Evolutionary conservation across 1,140 invertebrate genomes (phyloP).

Genomic region (Caerostris darwini): DNA sequence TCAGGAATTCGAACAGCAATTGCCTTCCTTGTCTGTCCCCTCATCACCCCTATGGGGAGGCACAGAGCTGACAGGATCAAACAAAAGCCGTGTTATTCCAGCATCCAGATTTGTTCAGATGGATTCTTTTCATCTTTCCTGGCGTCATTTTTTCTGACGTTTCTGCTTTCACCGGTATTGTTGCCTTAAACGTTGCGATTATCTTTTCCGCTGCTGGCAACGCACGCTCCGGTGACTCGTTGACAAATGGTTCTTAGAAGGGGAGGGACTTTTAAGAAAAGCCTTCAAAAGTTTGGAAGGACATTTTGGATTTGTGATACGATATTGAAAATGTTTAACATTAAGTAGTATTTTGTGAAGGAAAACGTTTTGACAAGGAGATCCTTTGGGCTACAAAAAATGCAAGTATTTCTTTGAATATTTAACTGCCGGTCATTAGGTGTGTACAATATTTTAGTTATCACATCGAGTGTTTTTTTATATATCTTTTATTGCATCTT

Average conservation of each 20-base stretch:
- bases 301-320: background rate
- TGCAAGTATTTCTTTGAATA: no score
- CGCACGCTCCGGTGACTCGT: background rate
- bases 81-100: constrained; percentile 7
- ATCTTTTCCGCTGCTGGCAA: background rate
- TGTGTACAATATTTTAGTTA: no score
- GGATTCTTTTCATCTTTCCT: background rate
- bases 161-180: background rate
- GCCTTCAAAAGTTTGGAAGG: background rate
- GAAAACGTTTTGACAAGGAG: no score
- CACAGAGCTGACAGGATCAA: background rate
- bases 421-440: no score
- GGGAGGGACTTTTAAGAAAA: background rate
- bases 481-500: no score
- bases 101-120: constrained; percentile 31
- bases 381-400: no score
- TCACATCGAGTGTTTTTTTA: no score
- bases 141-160: background rate
- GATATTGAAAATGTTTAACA: no score
- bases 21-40: background rate
- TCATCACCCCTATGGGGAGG: background rate
- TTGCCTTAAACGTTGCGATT: background rate
- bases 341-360: no score
- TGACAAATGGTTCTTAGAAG: background rate
- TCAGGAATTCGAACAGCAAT: no score